Base-by-base conservation (phyloP, 2,113 vertebrate genomes). In the Chlamydotis undulata region DNA sequence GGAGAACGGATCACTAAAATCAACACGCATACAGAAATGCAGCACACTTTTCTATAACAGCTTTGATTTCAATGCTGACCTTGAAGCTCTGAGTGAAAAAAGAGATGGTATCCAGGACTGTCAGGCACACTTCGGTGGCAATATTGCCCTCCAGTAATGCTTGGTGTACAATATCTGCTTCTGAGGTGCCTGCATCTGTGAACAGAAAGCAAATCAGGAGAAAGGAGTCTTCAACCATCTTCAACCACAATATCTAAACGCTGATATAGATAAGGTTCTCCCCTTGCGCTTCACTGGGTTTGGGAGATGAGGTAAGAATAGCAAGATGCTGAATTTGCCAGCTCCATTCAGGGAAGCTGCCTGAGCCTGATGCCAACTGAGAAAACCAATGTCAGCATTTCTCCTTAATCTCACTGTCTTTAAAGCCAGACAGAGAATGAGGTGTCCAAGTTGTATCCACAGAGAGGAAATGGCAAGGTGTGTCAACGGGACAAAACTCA, bases 41-140 rank as follows among this genome's bases (percentile, higher is more conserved):
- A 75, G 59, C 12, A 85, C 6, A 7, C 12, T 53, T 25, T 64
- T 78, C 77, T 68, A 53, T 8, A 70, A 53, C 7, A 6, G 23
- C 89, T 70, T 45, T 41, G 10, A 79, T 83, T 85, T 87, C 71
- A 74, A 41, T 71, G 53, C 95, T 98, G 89, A 99, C 99, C 99
- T 99, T 99, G 94, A 99, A 99, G 87, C 98, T 99, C 95, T 99
- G 99, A 37, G 98, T 99, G 94, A 99, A 99, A 93, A 99, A 98
- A 1, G 99, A 98, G 61, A 99, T 98, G 87, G 99, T 98, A 63
- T 99, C 99, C 94, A 99, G 97, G 33, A 99, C 98, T 6, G 98
- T 99, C 11, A 99, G 98, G 85, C 98, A 98, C 37, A 99, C 98
- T 96, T 99, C 99, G 0, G 99, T 99, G 73, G 99, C 98, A 43